Evolutionary conservation across 2,888 invertebrate genomes (phyloP).

Genomic region (Troides oblongomaculatus): DNA sequence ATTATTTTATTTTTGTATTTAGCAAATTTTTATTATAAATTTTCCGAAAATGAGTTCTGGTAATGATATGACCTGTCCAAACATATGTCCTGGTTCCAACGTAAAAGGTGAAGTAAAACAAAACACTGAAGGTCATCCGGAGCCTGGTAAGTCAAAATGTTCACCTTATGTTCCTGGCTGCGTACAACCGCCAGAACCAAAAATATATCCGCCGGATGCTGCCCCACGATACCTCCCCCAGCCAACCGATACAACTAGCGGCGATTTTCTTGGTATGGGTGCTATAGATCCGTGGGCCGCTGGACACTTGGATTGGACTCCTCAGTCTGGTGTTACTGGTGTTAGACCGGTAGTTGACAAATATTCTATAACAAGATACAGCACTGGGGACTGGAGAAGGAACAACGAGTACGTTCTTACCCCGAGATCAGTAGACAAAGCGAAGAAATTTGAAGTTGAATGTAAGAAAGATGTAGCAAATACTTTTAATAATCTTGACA

Average conservation of each 20-base stretch:
- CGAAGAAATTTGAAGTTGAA: constrained; percentile 47
- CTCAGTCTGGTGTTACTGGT: constrained; percentile 85
- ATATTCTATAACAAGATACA: constrained; percentile 87
- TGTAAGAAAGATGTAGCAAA: constrained; percentile 62
- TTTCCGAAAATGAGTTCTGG: constrained; percentile 44
- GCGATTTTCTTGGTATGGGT: constrained; percentile 66
- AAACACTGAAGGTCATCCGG: constrained; percentile 33
- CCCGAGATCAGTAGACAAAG: constrained; percentile 58
- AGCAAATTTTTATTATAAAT: constrained; percentile 38
- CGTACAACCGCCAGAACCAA: constrained; percentile 56
- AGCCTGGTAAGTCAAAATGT: constrained; percentile 37
- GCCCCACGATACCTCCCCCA: constrained; percentile 69
- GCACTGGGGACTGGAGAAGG: constrained; percentile 86
- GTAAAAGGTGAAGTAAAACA: constrained; percentile 3
- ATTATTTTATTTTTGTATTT: constrained; percentile 18
- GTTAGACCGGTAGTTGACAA: constrained; percentile 88
- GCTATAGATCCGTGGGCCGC: constrained; percentile 86
- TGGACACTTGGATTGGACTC: constrained; percentile 87
- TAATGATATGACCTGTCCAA: constrained; percentile 50
- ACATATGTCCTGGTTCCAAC: constrained; percentile 51
- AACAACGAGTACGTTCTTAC: constrained; percentile 77
- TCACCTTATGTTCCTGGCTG: constrained; percentile 59
- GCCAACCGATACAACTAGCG: constrained; percentile 65
- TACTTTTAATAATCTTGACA: constrained; percentile 79
- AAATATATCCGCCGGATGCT: constrained; percentile 54